Evolutionary conservation across 2,888 invertebrate genomes (phyloP), one percentile per base, ranked within the genome.

Genomic region (Thereva nobilitata): DNA sequence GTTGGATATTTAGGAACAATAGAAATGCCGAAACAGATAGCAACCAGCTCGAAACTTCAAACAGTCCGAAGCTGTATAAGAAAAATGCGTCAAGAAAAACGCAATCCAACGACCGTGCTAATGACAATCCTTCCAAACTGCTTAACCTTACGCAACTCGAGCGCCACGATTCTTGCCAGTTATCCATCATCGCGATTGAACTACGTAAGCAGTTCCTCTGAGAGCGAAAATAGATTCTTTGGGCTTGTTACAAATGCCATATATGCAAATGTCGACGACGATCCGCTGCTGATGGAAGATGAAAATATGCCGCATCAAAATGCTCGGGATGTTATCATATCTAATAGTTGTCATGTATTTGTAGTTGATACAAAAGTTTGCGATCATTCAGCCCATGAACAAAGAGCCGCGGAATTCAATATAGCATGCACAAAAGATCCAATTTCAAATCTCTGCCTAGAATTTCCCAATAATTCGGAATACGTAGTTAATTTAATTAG

Each of bases 1-100:
- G 94, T 97, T 1, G 96, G 96, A 1, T 97, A 97, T 80, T 84
- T 97, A 55, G 97, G 97, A 34, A 96, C 97, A 1, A 95, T 97
- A 70, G 97, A 97, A 82, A 95, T 97, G 84, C 96, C 97, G 0
- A 90, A 90, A 78, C 90, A 92, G 72, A 84, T 92, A 50, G 84
- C 89, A 61, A 87, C 88, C 53, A 89, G 89, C 47, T 88, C 90
- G 9, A 88, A 93, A 65, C 80, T 91, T 72, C 86, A 89, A 78
- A 88, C 91, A 12, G 89, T 96, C 10, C 86, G 92, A 67, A 92
- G 89, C 67, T 96, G 96, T 70, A 95, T 97, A 54, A 86, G 93
- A 68, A 89, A 95, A 74, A 83, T 97, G 50, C 85, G 95, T 41
- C 90, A 95, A 69, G 97, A 97, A 74, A 91, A 95, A 78, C 88